phyloP scores from a whole-genome alignment of 2,113 vertebrate genomes.

The Hepsetus odoe region DNA sequence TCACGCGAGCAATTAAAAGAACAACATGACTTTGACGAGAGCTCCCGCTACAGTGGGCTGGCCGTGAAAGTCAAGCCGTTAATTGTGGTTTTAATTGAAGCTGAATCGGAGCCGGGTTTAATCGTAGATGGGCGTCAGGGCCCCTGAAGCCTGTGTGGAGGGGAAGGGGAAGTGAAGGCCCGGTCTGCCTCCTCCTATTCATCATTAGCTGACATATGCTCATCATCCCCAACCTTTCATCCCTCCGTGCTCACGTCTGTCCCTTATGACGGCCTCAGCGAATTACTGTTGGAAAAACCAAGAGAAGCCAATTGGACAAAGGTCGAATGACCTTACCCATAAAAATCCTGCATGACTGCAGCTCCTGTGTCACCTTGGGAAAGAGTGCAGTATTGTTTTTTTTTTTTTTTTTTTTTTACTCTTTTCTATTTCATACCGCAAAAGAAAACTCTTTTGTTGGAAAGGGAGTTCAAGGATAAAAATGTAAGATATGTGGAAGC shows the following conservation, averaged over 20 bases:
- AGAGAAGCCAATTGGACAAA: not conserved
- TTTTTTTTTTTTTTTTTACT: no score
- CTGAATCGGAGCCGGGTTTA: conserved; percentile 54
- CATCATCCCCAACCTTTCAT: conserved; percentile 30
- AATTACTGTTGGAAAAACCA: not conserved
- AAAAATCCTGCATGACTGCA: conserved; percentile 10
- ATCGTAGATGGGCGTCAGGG: conserved; percentile 47
- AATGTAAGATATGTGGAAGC: no score
- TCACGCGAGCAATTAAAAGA: conserved; percentile 62
- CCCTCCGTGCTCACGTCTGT: conserved; percentile 4
- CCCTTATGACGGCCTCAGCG: conserved; percentile 6
- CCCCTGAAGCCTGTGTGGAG: conserved; percentile 32
- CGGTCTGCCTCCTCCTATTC: conserved; percentile 26
- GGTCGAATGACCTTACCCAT: conserved; percentile 1
- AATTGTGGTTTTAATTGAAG: conserved; percentile 57
- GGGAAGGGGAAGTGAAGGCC: conserved; percentile 20
- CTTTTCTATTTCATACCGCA: no score
- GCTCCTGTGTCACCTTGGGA: not conserved
- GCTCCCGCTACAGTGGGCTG: conserved; percentile 37
- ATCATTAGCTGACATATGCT: conserved; percentile 32
- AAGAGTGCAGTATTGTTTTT: not conserved
- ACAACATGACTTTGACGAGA: conserved; percentile 60
- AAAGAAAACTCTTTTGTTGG: no score
- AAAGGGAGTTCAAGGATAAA: no score
- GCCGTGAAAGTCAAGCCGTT: conserved; percentile 56